These are phyloP conservation scores for Phortica magna DNA, from an alignment of 2,888 invertebrate species.

Conservation along the genomic window DNA sequence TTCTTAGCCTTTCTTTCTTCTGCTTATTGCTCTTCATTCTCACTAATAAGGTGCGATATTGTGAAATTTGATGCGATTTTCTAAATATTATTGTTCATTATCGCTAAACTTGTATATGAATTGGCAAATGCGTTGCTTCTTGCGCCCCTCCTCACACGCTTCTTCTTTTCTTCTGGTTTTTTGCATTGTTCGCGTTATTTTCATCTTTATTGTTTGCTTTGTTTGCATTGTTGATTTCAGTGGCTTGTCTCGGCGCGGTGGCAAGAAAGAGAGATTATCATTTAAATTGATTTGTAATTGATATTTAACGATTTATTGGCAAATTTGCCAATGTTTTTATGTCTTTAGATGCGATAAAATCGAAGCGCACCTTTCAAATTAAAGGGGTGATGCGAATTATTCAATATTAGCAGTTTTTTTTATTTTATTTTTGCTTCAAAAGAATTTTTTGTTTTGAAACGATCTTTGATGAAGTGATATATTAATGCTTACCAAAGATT, in stretches of 20 bases:
- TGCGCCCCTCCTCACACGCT: constrained; percentile 56
- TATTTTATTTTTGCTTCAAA: not conserved
- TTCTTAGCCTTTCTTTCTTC: too few species aligned
- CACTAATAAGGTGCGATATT: constrained; percentile 71
- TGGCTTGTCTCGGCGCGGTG: constrained; percentile 2
- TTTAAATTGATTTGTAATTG: constrained; percentile 64
- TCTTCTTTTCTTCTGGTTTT: constrained; percentile 28
- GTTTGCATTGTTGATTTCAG: constrained; percentile 30
- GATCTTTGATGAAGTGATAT: constrained; percentile 24
- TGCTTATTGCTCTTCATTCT: constrained; percentile 39
- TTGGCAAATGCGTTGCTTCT: constrained; percentile 40
- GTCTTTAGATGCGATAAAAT: not conserved
- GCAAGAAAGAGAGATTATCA: constrained; percentile 47
- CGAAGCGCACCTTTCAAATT: constrained; percentile 38
- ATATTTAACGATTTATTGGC: constrained; percentile 56
- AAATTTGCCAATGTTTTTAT: constrained; percentile 48
- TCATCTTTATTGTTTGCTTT: constrained; percentile 38
- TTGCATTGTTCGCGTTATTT: constrained; percentile 44
- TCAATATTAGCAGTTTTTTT: constrained; percentile 37
- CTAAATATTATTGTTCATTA: constrained; percentile 45
- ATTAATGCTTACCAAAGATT: constrained; percentile 15
- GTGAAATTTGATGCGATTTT: constrained; percentile 73
- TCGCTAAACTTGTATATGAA: constrained; percentile 10
- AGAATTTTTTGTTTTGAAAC: not conserved
- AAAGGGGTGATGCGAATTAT: constrained; percentile 45